Base-by-base conservation (phyloP, 2,888 invertebrate genomes). In the Rhingia rostrata region DNA sequence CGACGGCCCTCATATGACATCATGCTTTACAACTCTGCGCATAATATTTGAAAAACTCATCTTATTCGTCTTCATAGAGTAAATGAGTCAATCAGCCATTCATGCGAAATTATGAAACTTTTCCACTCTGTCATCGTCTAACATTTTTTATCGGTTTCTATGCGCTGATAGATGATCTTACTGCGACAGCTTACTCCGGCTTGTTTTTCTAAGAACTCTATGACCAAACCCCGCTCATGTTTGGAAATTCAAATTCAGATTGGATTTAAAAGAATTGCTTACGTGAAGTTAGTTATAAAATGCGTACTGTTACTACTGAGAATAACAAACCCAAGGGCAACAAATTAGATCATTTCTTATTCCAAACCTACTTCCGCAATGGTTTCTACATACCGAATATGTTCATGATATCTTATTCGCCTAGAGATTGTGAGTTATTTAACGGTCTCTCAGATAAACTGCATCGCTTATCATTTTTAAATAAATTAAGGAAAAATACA, bases 31-130 rank as follows among this genome's bases (percentile, higher is more conserved):
- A 58, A 45, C 35, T 56, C 33, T 35, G 22, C 43, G 22, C 32
- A 10, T 39, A 3, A 47, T 49, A 74, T 74, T 64, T 45, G 39
- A 49, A 33, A 35, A 53, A 35, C 33, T 41, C 43, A 72, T 72
- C 72, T 1, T 53, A 45, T 22, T 60, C 60, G 14, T 63, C 6
- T 37, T 43, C 66, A 53, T 32, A 53, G 22, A 22, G 30, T 10
- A 30, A 58, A 67, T 66, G 75, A 75, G 75, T 75, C 66, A 66
- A 75, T 64, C 47, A 37, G 49, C 33, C 41, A 56, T 58, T 74
- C 66, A 66, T 54, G 56, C 37, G 47, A 74, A 74, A 22, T 74
- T 47, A 60, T 49, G 9, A 69, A 49, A 64, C 54, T 61, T 14
- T 41, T 64, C 39, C 22, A 22, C 22, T 22, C 22, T 22, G 39